Percentiles rank a stretch among this genome's conserved stretches.
Conservation (phyloP, 2,888 invertebrate genomes). For the Conistra vaccinii region DNA sequence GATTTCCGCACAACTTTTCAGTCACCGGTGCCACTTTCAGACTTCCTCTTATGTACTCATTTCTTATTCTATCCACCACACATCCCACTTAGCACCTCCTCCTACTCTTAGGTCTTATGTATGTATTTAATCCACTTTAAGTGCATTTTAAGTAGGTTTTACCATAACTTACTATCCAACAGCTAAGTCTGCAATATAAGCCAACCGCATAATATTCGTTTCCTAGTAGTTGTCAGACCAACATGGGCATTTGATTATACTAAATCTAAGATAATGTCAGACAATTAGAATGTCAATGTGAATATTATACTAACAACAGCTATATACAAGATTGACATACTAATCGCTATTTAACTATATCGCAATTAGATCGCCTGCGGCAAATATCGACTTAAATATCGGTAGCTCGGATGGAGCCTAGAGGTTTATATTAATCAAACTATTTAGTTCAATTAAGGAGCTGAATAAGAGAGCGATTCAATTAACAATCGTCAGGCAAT, state of each 20-base stretch:
- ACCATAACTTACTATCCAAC: not conserved
- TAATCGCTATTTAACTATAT: conserved; percentile 42
- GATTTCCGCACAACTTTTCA: too few relatives aligned
- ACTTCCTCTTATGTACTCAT: too few relatives aligned
- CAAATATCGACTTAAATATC: conserved; percentile 43
- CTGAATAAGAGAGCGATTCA: conserved; percentile 24
- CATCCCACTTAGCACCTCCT: too few relatives aligned
- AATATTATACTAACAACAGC: conserved; percentile 49
- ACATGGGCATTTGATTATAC: conserved; percentile 47
- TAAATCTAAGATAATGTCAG: conserved; percentile 48
- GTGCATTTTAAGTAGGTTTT: not conserved
- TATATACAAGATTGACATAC: conserved; percentile 39
- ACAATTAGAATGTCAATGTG: conserved; percentile 57
- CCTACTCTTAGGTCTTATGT: too few relatives aligned
- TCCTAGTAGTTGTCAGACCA: conserved; percentile 23
- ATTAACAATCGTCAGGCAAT: conserved; percentile 25
- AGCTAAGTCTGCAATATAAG: conserved; percentile 13
- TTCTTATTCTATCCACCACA: too few relatives aligned
- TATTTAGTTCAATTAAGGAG: conserved; percentile 24
- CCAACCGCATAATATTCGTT: conserved; percentile 17
- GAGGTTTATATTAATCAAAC: conserved; percentile 26
- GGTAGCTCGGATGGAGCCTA: conserved; percentile 4
- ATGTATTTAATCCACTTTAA: too few relatives aligned
- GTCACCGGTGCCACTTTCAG: too few relatives aligned
- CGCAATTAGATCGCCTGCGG: conserved; percentile 38